A percentile compares a stretch with the other conserved stretches of the same genome.
Evolutionary conservation across 2,888 invertebrate genomes (phyloP).

Genomic region (Dendrolimus houi): DNA sequence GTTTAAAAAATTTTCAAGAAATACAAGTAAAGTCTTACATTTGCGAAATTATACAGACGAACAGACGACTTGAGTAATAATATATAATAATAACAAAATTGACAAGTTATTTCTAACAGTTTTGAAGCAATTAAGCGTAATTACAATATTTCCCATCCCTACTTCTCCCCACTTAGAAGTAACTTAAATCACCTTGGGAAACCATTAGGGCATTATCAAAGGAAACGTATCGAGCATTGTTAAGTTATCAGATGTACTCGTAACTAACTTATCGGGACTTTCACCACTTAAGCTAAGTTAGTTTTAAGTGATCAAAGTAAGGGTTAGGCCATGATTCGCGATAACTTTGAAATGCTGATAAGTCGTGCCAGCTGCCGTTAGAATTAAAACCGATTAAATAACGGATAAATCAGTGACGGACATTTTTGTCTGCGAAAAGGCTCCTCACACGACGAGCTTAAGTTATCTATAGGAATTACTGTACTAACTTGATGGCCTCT

Average conservation of each 20-base stretch:
- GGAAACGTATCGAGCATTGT: slow-evolving; percentile 9
- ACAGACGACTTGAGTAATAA: no score
- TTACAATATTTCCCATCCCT: background rate
- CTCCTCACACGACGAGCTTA: background rate
- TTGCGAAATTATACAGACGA: no score
- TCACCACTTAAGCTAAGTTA: slow-evolving; percentile 6
- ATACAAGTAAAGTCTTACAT: no score
- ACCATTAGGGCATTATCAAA: slow-evolving; percentile 2
- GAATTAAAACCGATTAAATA: background rate
- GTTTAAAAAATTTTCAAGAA: no score
- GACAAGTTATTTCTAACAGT: no score
- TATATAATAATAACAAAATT: no score
- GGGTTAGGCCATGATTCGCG: background rate
- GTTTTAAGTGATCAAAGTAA: slow-evolving; percentile 2
- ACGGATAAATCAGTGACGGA: background rate
- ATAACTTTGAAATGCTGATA: background rate
- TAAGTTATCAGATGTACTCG: slow-evolving; percentile 6
- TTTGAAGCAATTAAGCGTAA: no score
- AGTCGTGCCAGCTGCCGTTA: background rate
- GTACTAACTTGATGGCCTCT: no score
- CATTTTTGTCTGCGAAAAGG: background rate
- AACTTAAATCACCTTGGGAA: slow-evolving; percentile 8
- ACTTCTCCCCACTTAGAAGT: background rate
- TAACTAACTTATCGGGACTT: slow-evolving; percentile 1
- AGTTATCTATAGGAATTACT: no score